Evolutionary conservation across 2,797 vertebrate genomes (phyloP), one percentile per base, ranked within the genome.

Genomic region (Calcarius lapponicus): DNA sequence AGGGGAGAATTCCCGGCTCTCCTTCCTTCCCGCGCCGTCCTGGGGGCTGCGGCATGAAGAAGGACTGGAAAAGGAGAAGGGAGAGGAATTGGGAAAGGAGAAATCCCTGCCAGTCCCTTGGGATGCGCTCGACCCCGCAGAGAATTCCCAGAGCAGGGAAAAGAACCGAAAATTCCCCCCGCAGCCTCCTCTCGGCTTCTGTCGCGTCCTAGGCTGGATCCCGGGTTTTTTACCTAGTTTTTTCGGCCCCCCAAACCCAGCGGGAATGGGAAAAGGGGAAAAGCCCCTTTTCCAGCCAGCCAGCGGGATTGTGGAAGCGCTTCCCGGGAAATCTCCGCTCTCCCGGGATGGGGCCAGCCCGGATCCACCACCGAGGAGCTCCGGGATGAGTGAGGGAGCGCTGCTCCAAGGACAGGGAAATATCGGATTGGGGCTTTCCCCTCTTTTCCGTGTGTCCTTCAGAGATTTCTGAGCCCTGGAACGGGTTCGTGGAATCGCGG

Each of bases 181-280:
- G n/a, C 58, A 29, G 43, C 53, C 43, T 43, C 48, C 34, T 8
- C 34, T 60, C 25, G 25, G 25, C 56, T 58, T 16, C 18, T 28
- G n/a, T 6, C 11, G 10, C 2, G 0, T 24, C 42, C 48, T 1
- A 11, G 9, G 2, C 2, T 66, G 20, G 9, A 50, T 31, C 32
- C 48, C 4, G 5, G 31, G 11, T 4, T n/a, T 31, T 1, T 32
- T 6, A 29, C 13, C 28, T 8, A 11, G 2, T 18, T n/a, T 10
- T 3, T 65, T 60, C 13, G 29, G 14, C 3, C 10, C 20, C 8
- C 16, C 28, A n/a, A 7, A 56, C 19, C 21, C 47, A 9, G 31
- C 1, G 1, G 14, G 51, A 11, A 31, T 0, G 7, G 7, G 34
- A 17, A 8, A 21, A 8, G 0, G 4, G 8, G 12, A 2, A 1